These are phyloP conservation scores for Melanargia galathea DNA, from an alignment of 2,888 invertebrate species.

Conservation along the genomic window DNA sequence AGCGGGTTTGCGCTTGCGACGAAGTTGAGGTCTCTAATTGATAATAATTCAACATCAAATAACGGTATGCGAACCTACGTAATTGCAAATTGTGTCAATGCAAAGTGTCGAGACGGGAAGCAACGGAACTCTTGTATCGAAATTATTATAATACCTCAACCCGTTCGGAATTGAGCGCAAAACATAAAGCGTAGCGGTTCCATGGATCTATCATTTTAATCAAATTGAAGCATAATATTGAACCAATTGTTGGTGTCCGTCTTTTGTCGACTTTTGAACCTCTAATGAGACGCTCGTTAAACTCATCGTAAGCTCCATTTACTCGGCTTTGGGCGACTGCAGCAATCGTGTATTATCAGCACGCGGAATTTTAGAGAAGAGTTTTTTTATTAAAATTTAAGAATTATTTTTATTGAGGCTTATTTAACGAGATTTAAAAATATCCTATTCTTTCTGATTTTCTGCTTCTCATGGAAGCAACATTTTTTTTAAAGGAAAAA, in stretches of 20 bases:
- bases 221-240: slow-evolving; percentile 10
- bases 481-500: too few relatives aligned
- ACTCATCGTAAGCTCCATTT: too few relatives aligned
- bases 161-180: slow-evolving; percentile 19
- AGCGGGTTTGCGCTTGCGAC: too few relatives aligned
- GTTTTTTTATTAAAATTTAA: too few relatives aligned
- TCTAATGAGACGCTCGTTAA: neutral
- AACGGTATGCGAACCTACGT: slow-evolving; percentile 17
- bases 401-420: too few relatives aligned
- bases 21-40: neutral
- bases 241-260: neutral
- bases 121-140: slow-evolving; percentile 37
- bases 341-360: neutral
- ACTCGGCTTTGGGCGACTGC: neutral
- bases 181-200: slow-evolving; percentile 28
- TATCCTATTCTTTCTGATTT: too few relatives aligned
- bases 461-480: too few relatives aligned
- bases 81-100: slow-evolving; percentile 35
- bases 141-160: slow-evolving; percentile 31
- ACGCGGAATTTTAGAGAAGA: too few relatives aligned
- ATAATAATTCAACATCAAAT: slow-evolving; percentile 5
- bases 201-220: slow-evolving; percentile 11
- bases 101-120: slow-evolving; percentile 18
- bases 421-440: too few relatives aligned
- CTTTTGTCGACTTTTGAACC: neutral